Evolutionary conservation across 2,113 vertebrate species (phyloP).

Genomic region (Calypte anna): DNA sequence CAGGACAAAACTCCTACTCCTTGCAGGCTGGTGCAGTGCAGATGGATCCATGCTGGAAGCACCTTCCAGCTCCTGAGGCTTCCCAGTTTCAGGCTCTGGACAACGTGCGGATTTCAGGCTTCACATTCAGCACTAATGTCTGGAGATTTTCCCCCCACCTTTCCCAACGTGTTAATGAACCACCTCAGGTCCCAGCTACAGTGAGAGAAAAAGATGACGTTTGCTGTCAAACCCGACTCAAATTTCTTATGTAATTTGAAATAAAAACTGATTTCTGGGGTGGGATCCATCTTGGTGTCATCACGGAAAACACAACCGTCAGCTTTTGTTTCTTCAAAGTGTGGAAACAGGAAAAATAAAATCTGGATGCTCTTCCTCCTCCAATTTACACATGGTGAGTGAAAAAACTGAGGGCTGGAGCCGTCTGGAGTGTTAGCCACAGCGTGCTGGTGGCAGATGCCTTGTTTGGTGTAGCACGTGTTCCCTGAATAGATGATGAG

Average conservation of each 20-base stretch:
- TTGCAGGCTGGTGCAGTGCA: not conserved
- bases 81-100: not conserved
- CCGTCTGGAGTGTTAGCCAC: constrained; percentile 8
- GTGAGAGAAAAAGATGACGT: not conserved
- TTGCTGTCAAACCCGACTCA: not conserved
- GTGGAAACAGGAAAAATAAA: not conserved
- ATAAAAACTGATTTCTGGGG: not conserved
- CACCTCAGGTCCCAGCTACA: no score
- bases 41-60: not conserved
- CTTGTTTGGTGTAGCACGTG: not conserved
- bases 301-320: rapidly evolving
- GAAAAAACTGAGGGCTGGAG: not conserved
- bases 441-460: not conserved
- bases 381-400: not conserved
- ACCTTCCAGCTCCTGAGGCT: not conserved
- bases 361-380: not conserved
- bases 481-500: not conserved
- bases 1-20: not conserved
- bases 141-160: not conserved
- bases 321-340: not conserved
- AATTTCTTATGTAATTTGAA: not conserved
- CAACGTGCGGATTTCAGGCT: not conserved
- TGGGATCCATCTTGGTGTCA: not conserved
- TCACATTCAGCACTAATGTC: not conserved
- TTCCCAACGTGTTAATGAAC: not conserved